phyloP scores from a whole-genome alignment of 2,888 invertebrate species.

The Apodemia duryi region DNA sequence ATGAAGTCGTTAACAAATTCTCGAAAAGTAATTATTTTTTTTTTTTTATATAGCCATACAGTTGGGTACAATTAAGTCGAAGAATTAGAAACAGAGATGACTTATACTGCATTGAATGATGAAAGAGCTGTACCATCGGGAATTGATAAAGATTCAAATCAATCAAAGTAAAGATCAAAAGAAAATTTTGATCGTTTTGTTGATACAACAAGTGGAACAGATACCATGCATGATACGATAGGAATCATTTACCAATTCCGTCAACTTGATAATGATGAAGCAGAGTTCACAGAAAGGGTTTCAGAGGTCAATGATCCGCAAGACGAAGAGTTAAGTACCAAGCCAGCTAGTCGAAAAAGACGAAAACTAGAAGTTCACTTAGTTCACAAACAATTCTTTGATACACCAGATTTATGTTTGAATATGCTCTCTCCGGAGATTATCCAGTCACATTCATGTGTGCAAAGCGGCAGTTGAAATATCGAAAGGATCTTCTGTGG shows the following conservation, averaged over 20 bases:
- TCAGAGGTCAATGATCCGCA: too few relatives aligned
- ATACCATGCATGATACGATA: slow-evolving; percentile 28
- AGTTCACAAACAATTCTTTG: too few relatives aligned
- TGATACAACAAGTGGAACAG: background rate
- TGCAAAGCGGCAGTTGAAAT: too few relatives aligned
- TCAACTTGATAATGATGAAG: slow-evolving; percentile 26
- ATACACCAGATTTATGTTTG: too few relatives aligned
- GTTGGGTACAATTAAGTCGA: slow-evolving; percentile 36
- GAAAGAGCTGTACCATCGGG: slow-evolving; percentile 32
- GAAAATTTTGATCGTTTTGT: background rate
- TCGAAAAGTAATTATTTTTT: slow-evolving; percentile 31
- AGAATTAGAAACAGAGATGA: slow-evolving; percentile 33
- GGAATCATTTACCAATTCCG: slow-evolving; percentile 34
- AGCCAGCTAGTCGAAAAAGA: too few relatives aligned
- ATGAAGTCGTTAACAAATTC: slow-evolving; percentile 38
- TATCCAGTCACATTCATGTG: too few relatives aligned
- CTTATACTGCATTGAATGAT: slow-evolving; percentile 26
- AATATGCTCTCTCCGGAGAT: too few relatives aligned
- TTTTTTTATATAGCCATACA: slow-evolving; percentile 35
- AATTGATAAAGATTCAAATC: slow-evolving; percentile 9
- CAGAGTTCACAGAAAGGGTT: slow-evolving; percentile 5
- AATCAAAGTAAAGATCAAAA: too few relatives aligned
- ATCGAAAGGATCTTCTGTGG: too few relatives aligned
- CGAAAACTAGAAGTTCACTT: too few relatives aligned
- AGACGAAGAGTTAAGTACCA: too few relatives aligned